These are phyloP conservation scores for Columba guinea DNA, from an alignment of 2,797 vertebrate genomes.

Conservation along the genomic window DNA sequence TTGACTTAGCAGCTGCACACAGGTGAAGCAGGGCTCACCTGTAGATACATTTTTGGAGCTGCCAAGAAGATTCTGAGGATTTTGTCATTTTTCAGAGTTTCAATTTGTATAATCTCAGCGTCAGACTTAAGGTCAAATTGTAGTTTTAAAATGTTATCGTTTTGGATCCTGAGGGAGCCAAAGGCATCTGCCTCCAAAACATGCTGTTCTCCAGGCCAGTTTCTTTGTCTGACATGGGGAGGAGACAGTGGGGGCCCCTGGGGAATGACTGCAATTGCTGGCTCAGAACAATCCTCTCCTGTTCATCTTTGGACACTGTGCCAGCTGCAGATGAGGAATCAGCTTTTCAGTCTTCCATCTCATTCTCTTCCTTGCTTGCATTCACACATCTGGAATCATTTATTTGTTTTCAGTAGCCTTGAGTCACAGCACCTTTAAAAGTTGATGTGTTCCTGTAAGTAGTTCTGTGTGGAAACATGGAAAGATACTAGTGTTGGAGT, in stretches of 20 bases:
- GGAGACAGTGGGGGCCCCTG: neutral
- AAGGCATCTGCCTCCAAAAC: neutral
- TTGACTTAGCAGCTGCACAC: neutral
- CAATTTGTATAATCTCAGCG: neutral
- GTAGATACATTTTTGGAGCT: fast-evolving
- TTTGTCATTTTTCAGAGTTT: neutral
- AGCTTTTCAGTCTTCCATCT: neutral
- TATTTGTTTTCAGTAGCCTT: neutral
- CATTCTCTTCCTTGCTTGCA: neutral
- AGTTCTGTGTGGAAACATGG: neutral
- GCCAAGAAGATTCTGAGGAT: neutral
- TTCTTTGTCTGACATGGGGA: neutral
- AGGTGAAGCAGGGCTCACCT: neutral
- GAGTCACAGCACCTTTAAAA: neutral
- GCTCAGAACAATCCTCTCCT: neutral
- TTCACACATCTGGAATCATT: neutral
- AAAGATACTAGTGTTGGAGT: neutral
- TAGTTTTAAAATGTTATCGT: neutral
- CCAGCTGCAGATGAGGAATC: neutral
- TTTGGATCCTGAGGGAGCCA: neutral
- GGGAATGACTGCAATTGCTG: neutral
- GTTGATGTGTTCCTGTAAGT: neutral
- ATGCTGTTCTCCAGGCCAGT: fast-evolving
- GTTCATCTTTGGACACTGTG: neutral
- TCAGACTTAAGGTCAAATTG: neutral